Conservation (phyloP, 2,888 invertebrate species). For the Tigriopus californicus region DNA sequence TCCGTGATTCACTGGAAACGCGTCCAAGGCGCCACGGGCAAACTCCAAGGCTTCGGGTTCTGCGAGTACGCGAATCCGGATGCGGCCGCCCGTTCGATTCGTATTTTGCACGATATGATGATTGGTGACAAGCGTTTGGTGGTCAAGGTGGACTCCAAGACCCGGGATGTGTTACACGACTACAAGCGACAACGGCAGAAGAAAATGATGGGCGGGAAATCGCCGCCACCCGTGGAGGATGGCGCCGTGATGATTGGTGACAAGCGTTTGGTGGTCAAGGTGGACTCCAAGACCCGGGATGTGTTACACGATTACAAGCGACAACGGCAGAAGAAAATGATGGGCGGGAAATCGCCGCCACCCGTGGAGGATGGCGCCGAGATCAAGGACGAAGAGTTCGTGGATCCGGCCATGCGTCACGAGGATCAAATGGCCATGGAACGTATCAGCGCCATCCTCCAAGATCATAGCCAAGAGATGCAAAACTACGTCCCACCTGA, state of each 20-base stretch:
- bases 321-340: constrained; percentile 36
- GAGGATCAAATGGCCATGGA: constrained; percentile 46
- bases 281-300: constrained; percentile 90
- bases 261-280: constrained; percentile 81
- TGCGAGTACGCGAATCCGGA: constrained; percentile 92
- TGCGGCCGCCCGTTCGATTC: constrained; percentile 79
- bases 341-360: constrained; percentile 14
- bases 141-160: constrained; percentile 92
- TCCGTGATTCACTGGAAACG: constrained; percentile 91
- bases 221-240: constrained; percentile 17
- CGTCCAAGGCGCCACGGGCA: constrained; percentile 51
- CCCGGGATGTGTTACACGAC: constrained; percentile 76
- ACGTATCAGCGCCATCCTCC: constrained; percentile 55
- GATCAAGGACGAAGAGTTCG: constrained; percentile 39
- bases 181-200: constrained; percentile 48
- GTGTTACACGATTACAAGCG: constrained; percentile 75
- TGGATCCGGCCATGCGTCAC: constrained; percentile 54
- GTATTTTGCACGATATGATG: constrained; percentile 74
- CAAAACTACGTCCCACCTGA: constrained; percentile 39
- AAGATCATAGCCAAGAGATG: constrained; percentile 61
- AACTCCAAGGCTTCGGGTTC: constrained; percentile 71
- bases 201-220: constrained; percentile 26
- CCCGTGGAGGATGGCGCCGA: constrained; percentile 18
- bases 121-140: constrained; percentile 72
- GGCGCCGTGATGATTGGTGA: constrained; percentile 42